A percentile compares a stretch with the other conserved stretches of the same genome.
Conservation (phyloP, 2,888 invertebrate species). For the Tricholauxania praeusta region DNA sequence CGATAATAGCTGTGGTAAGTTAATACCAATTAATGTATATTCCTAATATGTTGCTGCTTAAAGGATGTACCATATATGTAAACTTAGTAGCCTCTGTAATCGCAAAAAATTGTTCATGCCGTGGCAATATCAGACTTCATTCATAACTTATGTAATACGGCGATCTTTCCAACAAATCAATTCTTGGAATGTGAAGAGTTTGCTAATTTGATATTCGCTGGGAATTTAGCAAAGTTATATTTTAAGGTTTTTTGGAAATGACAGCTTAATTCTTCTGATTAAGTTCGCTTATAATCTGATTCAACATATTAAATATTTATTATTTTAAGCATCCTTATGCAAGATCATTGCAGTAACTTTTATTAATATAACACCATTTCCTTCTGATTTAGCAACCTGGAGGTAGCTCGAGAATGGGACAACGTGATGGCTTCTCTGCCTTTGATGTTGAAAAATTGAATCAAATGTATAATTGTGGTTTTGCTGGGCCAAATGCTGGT, state of each 20-base stretch:
- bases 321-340: background rate
- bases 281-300: too few species aligned
- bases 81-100: too few species aligned
- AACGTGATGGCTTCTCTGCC: conserved; percentile 79
- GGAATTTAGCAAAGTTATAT: too few species aligned
- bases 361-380: background rate
- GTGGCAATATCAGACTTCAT: too few species aligned
- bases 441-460: conserved; percentile 80
- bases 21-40: background rate
- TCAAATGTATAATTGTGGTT: conserved; percentile 78
- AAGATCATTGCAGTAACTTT: background rate
- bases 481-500: conserved; percentile 12
- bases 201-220: too few species aligned
- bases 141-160: too few species aligned
- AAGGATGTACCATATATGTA: too few species aligned
- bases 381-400: conserved; percentile 48
- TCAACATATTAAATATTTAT: too few species aligned
- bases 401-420: conserved; percentile 73
- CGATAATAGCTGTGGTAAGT: conserved; percentile 77
- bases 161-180: background rate
- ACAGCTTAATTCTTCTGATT: too few species aligned
- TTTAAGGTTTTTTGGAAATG: background rate
- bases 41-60: background rate
- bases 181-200: background rate
- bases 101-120: too few species aligned